Conservation (phyloP, 2,113 vertebrate genomes). For the Trichomycterus rosablanca region DNA sequence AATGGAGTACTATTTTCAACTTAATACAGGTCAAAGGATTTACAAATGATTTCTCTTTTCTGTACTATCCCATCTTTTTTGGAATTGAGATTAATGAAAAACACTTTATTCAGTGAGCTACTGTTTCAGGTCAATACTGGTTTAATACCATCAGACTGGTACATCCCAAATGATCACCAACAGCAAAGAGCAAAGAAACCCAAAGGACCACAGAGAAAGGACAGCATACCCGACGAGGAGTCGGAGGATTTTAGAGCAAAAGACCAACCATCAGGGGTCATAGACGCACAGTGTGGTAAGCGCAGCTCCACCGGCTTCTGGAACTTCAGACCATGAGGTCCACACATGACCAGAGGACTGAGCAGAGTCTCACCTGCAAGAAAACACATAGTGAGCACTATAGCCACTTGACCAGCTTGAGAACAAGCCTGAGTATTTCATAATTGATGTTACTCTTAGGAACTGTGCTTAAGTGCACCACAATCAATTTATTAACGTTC, state of each 20-base stretch:
- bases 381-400: conserved; percentile 29
- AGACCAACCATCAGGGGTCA: conserved; percentile 99
- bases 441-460: background rate
- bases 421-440: too few species aligned
- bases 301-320: conserved; percentile 98
- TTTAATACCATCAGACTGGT: conserved; percentile 50
- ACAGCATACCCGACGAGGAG: conserved; percentile 99
- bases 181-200: conserved; percentile 61
- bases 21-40: too few species aligned
- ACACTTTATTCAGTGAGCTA: too few species aligned
- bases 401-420: background rate
- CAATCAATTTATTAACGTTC: background rate
- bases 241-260: conserved; percentile 99
- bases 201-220: conserved; percentile 88
- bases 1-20: too few species aligned
- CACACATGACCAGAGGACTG: conserved; percentile 97
- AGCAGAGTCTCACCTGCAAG: conserved; percentile 89
- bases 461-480: background rate
- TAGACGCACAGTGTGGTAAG: conserved; percentile 98
- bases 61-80: too few species aligned
- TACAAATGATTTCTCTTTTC: too few species aligned
- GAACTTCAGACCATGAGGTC: conserved; percentile 97
- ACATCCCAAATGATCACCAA: conserved; percentile 62
- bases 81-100: too few species aligned
- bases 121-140: too few species aligned